These are phyloP conservation scores for Periophthalmodon schlosseri DNA, from an alignment of 2,113 vertebrate genomes.

Conservation along the genomic window DNA sequence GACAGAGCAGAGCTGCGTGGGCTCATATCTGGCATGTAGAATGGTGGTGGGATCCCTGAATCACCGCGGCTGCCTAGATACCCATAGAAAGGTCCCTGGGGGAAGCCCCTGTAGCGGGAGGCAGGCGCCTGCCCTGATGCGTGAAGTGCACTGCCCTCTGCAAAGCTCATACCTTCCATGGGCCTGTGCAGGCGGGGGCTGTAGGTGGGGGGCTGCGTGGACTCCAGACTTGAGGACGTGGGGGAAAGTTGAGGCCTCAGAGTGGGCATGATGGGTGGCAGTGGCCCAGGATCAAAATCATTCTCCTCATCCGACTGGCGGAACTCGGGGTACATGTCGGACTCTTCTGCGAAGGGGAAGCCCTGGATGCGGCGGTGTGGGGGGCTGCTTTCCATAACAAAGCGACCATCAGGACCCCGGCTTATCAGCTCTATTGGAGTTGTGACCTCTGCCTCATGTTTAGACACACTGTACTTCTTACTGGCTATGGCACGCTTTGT, in stretches of 20 bases:
- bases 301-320: slow-evolving; percentile 98
- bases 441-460: slow-evolving; percentile 92
- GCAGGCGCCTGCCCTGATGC: slow-evolving; percentile 89
- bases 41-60: slow-evolving; percentile 91
- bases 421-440: slow-evolving; percentile 97
- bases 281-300: slow-evolving; percentile 86
- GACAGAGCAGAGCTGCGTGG: slow-evolving; percentile 96
- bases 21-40: slow-evolving; percentile 98
- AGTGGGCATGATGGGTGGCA: slow-evolving; percentile 89
- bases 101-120: slow-evolving; percentile 89
- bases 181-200: slow-evolving; percentile 94
- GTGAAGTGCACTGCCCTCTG: slow-evolving; percentile 87
- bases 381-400: slow-evolving; percentile 85
- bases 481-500: slow-evolving; percentile 97
- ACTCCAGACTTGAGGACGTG: slow-evolving; percentile 97
- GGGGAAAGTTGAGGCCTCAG: slow-evolving; percentile 95
- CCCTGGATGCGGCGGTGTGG: slow-evolving; percentile 92
- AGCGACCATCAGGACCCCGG: slow-evolving; percentile 94
- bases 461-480: slow-evolving; percentile 98
- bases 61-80: slow-evolving; percentile 93
- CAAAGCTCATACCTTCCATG: slow-evolving; percentile 87
- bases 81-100: slow-evolving; percentile 92
- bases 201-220: slow-evolving; percentile 97
- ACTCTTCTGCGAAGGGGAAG: slow-evolving; percentile 98
- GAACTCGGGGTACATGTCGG: slow-evolving; percentile 98